Base-by-base conservation (phyloP, 2,113 vertebrate genomes). In the Lepus timidus region DNA sequence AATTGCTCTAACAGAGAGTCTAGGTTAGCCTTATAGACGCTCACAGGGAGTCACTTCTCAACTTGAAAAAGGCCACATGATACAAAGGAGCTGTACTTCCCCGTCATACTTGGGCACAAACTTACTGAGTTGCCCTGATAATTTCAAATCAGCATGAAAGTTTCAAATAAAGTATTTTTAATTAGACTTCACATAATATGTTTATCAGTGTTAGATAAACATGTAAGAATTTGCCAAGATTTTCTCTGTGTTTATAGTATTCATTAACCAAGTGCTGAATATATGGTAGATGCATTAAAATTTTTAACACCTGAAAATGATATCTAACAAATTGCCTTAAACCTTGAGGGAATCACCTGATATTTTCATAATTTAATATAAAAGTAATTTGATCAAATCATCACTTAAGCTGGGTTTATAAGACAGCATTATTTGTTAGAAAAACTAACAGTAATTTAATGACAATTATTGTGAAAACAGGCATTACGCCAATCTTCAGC, bases 381-480 rank as follows among this genome's bases (percentile, higher is more conserved):
- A 71, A 95, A 79, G 20, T 90, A 93, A 87, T 68, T 96, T 92
- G 49, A 22, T 55, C 19, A 76, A 67, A 49, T 19, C 12, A 90
- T 85, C 49, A 79, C 9, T 88, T 91, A 73, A 80, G 58, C 55
- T 87, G 10, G 44, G 31, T 80, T 19, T 83, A 5, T 88, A 36
- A 70, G 3, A 62, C 6, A 75, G 36, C 49, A 29, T 68, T 78
- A 61, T 33, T 95, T 91, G 49, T 76, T 86, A 73, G 44, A 22
- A 73, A 91, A 75, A 93, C 76, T 51, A 92, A 67, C 55, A 91
- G 89, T 61, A 73, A 92, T 39, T 33, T 39, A 88, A 82, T 58
- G 7, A 85, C 86, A 85, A 88, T 94, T 94, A 74, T 55, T 87
- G 22, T 83, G 12, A 51, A 80, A 91, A 71, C 23, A 90, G 12